A percentile compares a stretch with the other conserved stretches of the same genome.
phyloP scores from a whole-genome alignment of 1,140 invertebrate species.

The Pseudachorutes palmiensis region DNA sequence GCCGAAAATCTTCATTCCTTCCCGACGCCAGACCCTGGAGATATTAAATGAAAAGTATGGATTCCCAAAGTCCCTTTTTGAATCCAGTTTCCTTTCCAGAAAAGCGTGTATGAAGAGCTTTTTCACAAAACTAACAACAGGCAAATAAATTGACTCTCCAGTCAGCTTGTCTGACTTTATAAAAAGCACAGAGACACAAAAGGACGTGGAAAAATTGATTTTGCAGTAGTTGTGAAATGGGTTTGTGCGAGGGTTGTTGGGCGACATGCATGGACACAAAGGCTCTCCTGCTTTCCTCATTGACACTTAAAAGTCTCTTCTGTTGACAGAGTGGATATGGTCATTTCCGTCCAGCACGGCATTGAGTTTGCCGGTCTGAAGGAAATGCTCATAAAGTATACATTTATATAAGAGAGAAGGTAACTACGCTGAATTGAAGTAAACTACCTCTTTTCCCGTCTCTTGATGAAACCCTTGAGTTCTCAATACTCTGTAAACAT shows the following conservation, averaged over 20 bases:
- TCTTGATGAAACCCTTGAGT: slow-evolving; percentile 12
- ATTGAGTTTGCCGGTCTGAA: too few species aligned
- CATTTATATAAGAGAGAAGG: not conserved
- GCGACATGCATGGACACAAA: not conserved
- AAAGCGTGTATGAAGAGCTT: too few species aligned
- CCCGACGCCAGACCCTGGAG: too few species aligned
- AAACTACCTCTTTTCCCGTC: not conserved
- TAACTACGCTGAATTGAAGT: not conserved
- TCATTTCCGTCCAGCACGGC: slow-evolving; percentile 5
- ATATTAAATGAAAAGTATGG: too few species aligned
- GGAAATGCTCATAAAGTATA: too few species aligned
- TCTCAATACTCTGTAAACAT: slow-evolving; percentile 17
- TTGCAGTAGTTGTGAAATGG: not conserved
- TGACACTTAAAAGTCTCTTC: not conserved
- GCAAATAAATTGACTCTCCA: slow-evolving; percentile 12
- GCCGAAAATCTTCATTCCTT: too few species aligned
- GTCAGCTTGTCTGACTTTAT: not conserved
- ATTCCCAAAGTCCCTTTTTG: too few species aligned
- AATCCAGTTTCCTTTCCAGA: too few species aligned
- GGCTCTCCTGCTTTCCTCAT: not conserved
- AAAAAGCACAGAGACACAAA: not conserved
- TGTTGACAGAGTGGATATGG: slow-evolving; percentile 8
- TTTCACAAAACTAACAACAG: too few species aligned
- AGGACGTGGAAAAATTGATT: slow-evolving; percentile 3
- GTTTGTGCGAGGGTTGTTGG: not conserved